A percentile compares a stretch with the other conserved stretches of the same genome.
These are phyloP conservation scores for Agrenia bidenticulata DNA, from an alignment of 2,888 invertebrate species.

Conservation along the genomic window DNA sequence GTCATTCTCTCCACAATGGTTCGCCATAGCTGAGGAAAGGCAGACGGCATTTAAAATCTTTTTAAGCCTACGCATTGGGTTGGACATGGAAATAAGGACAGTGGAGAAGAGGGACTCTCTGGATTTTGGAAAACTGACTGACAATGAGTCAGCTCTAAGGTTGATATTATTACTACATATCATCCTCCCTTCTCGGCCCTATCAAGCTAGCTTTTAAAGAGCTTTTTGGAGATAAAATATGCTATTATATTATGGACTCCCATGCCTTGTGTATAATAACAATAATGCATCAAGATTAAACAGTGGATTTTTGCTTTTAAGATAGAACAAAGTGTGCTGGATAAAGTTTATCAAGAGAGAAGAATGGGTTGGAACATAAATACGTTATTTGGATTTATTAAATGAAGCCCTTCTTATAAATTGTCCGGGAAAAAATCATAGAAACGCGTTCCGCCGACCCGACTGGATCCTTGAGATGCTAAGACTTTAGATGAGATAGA, in stretches of 20 bases:
- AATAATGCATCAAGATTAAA: no score
- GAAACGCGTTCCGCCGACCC: conserved; percentile 13
- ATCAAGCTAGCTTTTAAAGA: no score
- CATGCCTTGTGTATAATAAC: no score
- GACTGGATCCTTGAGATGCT: conserved; percentile 8
- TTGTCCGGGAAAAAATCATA: neutral
- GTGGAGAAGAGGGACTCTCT: neutral
- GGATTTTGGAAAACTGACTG: conserved; percentile 16
- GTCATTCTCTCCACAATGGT: no score
- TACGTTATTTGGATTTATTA: conserved; percentile 21
- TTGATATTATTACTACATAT: conserved; percentile 1
- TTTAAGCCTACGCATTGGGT: neutral
- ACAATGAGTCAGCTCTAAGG: conserved; percentile 6
- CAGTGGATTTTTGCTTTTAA: neutral
- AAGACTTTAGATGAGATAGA: conserved; percentile 2
- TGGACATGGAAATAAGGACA: neutral
- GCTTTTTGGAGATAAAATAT: no score
- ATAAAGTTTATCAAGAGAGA: conserved; percentile 12
- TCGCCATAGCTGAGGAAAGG: no score
- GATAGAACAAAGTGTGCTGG: conserved; percentile 9
- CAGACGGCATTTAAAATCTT: neutral
- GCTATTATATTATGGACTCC: no score
- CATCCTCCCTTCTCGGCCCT: no score
- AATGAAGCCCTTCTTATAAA: neutral
- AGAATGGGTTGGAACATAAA: conserved; percentile 20